Conservation (phyloP, 2,888 invertebrate species). For the Morpho helenor region DNA sequence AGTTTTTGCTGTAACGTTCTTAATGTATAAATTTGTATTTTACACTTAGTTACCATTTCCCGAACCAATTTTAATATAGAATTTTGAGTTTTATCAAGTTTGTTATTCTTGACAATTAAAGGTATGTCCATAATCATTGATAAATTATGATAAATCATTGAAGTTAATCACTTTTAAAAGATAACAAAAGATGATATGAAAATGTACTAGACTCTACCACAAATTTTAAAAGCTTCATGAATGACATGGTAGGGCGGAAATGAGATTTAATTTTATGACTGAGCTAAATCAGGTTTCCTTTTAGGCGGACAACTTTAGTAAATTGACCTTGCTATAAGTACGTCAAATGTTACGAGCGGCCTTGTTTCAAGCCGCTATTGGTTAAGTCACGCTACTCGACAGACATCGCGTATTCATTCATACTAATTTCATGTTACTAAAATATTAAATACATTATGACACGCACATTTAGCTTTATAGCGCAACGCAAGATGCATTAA, state of each 20-base stretch:
- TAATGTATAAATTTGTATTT: too few species aligned
- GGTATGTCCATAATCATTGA: too few species aligned
- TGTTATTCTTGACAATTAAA: too few species aligned
- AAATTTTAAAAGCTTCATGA: too few species aligned
- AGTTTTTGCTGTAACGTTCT: too few species aligned
- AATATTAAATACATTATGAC: background rate
- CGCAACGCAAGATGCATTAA: background rate
- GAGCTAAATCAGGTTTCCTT: constrained; percentile 24
- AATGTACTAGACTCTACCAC: too few species aligned
- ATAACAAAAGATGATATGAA: too few species aligned
- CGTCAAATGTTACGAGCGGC: constrained; percentile 62
- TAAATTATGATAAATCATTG: too few species aligned
- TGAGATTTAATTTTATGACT: constrained; percentile 19
- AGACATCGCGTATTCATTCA: constrained; percentile 15
- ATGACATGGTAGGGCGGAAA: constrained; percentile 11
- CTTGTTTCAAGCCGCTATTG: constrained; percentile 59
- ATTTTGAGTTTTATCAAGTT: too few species aligned
- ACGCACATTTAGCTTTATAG: background rate
- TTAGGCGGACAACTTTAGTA: constrained; percentile 21
- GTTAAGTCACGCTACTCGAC: constrained; percentile 53
- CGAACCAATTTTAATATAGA: too few species aligned
- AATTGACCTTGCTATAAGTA: constrained; percentile 53
- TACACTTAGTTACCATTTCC: too few species aligned
- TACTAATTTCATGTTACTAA: constrained; percentile 6
- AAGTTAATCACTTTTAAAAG: too few species aligned